Base-by-base conservation (phyloP, 2,888 invertebrate genomes). In the Plagodis pulveraria region DNA sequence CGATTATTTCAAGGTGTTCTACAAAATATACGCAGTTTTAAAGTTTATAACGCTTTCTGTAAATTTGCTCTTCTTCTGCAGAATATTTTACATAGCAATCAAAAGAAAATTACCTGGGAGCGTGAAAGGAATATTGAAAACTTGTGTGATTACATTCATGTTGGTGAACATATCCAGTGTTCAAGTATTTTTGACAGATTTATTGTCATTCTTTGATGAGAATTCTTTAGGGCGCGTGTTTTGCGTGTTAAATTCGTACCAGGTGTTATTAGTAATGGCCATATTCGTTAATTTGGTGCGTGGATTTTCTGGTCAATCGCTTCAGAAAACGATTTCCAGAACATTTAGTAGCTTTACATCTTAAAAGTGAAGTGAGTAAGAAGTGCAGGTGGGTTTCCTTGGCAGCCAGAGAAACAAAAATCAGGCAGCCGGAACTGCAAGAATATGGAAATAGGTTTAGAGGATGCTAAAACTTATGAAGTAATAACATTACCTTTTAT, bases 151-250 rank as follows among this genome's bases (percentile, higher is more conserved):
- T 0, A 75, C 80, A 0, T 83, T 86, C 9, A 67, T 84, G 6
- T 65, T 89, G 22, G 72, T 87, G 0, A 77, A 76, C 22, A 77
- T 86, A 5, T 78, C 83, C 0, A 83, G 85, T 62, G 54, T 87
- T 9, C 88, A 88, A 66, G 79, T 87, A 2, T 71, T 88, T 1
- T 32, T 78, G 0, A 50, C 54, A 0, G 87, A 88, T 65, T 56
- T 83, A 0, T 62, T 77, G 5, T 61, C 73, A 0, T 71, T 63
- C 10, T 50, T 68, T 6, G 42, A 54, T 5, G 22, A 58, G 1
- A 34, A 41, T 11, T 33, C n/a, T 6, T 7, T 41, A 9, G n/a
- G 62, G 2, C 7, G 60, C 6, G 5, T 32, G 0, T 74, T 77
- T 47, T 62, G 61, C 56, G 36, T 73, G 6, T 45, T 78, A 2